These are phyloP conservation scores for Vandiemenella viatica DNA, from an alignment of 2,888 invertebrate species.

Conservation along the genomic window DNA sequence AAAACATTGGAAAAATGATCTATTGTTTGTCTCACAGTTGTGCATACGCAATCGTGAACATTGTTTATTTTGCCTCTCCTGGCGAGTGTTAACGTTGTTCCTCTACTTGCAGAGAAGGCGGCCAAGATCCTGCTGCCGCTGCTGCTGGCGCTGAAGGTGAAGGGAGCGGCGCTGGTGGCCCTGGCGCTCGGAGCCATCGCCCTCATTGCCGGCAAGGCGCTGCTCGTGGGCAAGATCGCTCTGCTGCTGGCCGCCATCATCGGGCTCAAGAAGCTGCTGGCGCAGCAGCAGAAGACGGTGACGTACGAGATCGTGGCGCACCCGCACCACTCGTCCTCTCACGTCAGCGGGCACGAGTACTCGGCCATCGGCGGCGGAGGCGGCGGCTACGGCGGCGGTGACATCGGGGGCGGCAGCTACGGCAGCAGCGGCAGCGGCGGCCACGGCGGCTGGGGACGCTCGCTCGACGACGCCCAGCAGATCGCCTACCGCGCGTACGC, in stretches of 20 bases:
- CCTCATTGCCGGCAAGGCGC: slow-evolving; percentile 70
- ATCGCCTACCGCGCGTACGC: slow-evolving; percentile 62
- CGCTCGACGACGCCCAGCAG: slow-evolving; percentile 50
- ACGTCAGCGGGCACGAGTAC: slow-evolving; percentile 51
- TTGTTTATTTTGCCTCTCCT: background rate
- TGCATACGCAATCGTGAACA: background rate
- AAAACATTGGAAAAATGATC: too few relatives aligned
- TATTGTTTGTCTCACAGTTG: too few relatives aligned
- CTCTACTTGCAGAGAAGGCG: slow-evolving; percentile 49
- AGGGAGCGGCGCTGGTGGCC: slow-evolving; percentile 64
- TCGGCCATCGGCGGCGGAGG: slow-evolving; percentile 36
- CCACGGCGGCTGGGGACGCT: slow-evolving; percentile 56
- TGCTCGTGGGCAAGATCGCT: slow-evolving; percentile 71
- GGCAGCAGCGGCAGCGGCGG: slow-evolving; percentile 47
- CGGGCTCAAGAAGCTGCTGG: slow-evolving; percentile 66
- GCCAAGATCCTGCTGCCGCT: slow-evolving; percentile 63
- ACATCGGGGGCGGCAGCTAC: slow-evolving; percentile 34
- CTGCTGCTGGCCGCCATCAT: slow-evolving; percentile 69
- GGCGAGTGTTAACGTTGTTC: too few relatives aligned
- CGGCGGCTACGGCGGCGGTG: slow-evolving; percentile 36
- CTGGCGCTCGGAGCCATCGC: slow-evolving; percentile 68
- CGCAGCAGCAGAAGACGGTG: slow-evolving; percentile 63
- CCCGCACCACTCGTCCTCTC: slow-evolving; percentile 59
- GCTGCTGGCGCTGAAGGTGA: slow-evolving; percentile 57
- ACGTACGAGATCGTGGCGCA: slow-evolving; percentile 78